Evolutionary conservation across 2,113 vertebrate species (phyloP).

Genomic region (Pleuronectes platessa): DNA sequence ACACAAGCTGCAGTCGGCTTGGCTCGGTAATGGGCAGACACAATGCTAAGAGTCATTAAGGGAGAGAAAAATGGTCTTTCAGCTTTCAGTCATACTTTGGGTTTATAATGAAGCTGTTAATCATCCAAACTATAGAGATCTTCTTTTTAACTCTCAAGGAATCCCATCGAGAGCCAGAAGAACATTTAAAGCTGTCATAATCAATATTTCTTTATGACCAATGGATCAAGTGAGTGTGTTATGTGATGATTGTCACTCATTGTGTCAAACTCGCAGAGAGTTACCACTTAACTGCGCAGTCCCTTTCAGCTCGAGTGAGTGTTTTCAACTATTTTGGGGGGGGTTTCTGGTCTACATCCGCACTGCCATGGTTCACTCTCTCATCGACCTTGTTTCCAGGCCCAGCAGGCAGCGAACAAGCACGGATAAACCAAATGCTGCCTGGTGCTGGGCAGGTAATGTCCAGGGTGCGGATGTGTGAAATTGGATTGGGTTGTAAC

Average conservation of each 20-base stretch:
- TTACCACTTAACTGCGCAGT: background rate
- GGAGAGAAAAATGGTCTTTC: constrained; percentile 10
- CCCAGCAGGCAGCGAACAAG: constrained; percentile 37
- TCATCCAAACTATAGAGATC: background rate
- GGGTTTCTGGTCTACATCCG: constrained; percentile 13
- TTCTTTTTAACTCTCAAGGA: background rate
- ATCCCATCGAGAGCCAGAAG: background rate
- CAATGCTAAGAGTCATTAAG: constrained; percentile 36
- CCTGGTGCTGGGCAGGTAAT: constrained; percentile 22
- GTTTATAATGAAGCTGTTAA: constrained; percentile 18
- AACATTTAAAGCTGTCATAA: too few relatives aligned
- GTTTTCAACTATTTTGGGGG: constrained; percentile 3
- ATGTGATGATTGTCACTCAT: background rate
- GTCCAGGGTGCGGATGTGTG: constrained; percentile 53
- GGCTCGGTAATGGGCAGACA: constrained; percentile 39
- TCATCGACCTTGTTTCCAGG: constrained; percentile 42
- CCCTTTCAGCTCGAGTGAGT: background rate
- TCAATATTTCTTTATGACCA: background rate
- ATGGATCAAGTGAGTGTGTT: background rate
- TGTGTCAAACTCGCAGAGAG: background rate
- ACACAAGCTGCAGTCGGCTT: constrained; percentile 34
- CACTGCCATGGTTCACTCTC: constrained; percentile 10
- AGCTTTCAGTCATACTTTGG: background rate
- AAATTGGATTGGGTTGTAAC: constrained; percentile 59
- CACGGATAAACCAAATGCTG: constrained; percentile 27